A percentile compares a stretch with the other conserved stretches of the same genome.
These are phyloP conservation scores for Varanus komodoensis DNA, from an alignment of 2,113 vertebrate genomes.

Conservation along the genomic window DNA sequence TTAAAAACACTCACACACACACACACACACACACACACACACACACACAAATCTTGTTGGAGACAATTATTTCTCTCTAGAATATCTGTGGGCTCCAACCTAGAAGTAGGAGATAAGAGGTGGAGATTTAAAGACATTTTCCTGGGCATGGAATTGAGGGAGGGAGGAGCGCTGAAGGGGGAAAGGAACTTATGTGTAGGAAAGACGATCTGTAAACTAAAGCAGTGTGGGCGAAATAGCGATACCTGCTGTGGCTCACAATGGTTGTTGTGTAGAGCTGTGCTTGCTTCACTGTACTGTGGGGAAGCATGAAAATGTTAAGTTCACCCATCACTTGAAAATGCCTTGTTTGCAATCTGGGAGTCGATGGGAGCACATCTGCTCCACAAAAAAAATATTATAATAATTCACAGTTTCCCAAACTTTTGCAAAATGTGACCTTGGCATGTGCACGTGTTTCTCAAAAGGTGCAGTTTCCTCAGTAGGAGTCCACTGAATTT, in stretches of 20 bases:
- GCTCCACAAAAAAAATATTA: no score
- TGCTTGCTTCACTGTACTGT: neutral
- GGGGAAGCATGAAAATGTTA: no score
- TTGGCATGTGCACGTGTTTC: no score
- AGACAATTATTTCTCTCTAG: constrained; percentile 2
- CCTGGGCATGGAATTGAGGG: neutral
- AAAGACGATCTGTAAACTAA: neutral
- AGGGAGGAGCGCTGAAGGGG: neutral
- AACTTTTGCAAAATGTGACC: no score
- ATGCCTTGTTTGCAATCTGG: no score
- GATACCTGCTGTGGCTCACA: neutral
- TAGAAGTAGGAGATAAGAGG: neutral
- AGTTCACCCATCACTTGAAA: no score
- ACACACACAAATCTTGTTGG: neutral
- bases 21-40: neutral
- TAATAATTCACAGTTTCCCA: no score
- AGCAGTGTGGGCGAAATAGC: neutral
- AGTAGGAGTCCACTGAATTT: no score
- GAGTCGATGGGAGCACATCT: no score
- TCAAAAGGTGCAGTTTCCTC: no score
- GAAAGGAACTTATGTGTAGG: neutral
- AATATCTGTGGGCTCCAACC: neutral
- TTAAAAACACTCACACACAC: neutral
- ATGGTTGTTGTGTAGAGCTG: neutral
- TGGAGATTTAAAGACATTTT: neutral